Evolutionary conservation across 2,113 vertebrate species (phyloP).

Genomic region (Heloderma charlesbogerti): DNA sequence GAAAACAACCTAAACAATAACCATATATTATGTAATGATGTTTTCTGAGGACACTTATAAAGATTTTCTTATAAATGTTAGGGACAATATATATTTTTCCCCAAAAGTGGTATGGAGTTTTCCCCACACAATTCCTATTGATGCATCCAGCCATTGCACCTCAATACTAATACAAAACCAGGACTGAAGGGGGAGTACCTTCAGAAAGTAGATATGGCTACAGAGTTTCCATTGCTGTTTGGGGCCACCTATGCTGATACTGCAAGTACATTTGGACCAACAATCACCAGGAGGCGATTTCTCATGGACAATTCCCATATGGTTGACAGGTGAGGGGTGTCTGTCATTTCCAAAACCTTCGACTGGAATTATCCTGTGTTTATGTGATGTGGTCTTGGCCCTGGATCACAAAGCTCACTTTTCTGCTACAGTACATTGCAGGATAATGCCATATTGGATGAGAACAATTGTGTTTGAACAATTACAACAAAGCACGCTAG

Average conservation of each 20-base stretch:
- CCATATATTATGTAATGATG: no score
- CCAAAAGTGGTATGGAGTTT: no score
- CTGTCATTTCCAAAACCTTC: background rate
- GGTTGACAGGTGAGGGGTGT: background rate
- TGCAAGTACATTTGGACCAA: background rate
- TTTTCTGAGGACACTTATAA: no score
- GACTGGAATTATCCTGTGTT: background rate
- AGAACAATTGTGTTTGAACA: background rate
- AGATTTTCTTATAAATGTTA: no score
- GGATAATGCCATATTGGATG: slow-evolving; percentile 2
- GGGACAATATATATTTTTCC: no score
- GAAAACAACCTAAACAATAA: background rate
- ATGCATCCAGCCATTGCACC: background rate
- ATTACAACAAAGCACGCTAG: background rate
- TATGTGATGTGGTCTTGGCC: background rate
- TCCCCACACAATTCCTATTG: no score
- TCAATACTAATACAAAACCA: background rate
- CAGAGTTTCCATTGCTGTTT: background rate
- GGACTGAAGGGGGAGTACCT: background rate
- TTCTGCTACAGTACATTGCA: background rate
- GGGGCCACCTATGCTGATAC: background rate
- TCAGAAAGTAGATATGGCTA: background rate
- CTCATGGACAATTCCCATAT: background rate
- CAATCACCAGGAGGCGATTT: background rate
- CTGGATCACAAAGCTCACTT: slow-evolving; percentile 8